Evolutionary conservation across 2,888 invertebrate species (phyloP), one percentile per base, ranked within the genome.

Genomic region (Chrysolina americana): DNA sequence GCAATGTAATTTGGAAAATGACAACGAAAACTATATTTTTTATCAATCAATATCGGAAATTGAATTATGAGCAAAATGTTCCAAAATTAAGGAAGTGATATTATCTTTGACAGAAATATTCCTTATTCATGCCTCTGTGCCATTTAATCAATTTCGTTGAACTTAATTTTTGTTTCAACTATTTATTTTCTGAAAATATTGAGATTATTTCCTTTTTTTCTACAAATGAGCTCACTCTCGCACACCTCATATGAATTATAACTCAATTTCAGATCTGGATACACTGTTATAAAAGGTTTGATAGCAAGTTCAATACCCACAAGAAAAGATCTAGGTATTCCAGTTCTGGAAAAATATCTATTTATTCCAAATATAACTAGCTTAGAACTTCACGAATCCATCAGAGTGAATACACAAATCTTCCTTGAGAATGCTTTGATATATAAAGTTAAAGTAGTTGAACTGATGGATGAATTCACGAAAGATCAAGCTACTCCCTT

Each of bases 231-330:
- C 28, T 28, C 5, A 2, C 28, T 10, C 9, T 15, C 23, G 28
- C 4, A 68, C 44, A 5, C 48, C n/a, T 62, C 15, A 13, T n/a
- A n/a, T n/a, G n/a, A n/a, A n/a, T 47, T n/a, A 23, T 17, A 17
- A 48, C 44, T 64, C 9, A 21, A 50, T 74, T 82, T 41, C 76
- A 90, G 92, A 78, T 91, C 93, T 71, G 95, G 95, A 63, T 95
- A 95, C 74, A 93, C 96, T 0, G 94, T 94, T 87, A 89, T 96
- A 8, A 90, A 92, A 69, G 96, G 95, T 4, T 88, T 96, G 0
- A 92, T 93, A 79, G 95, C 95, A 0, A 94, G 93, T 72, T 91
- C 94, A 0, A 95, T 96, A 53, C 91, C 94, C 0, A 90, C 92
- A 79, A 91, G 91, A 63, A 89, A 92, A 76, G 92, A 92, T 19